These are phyloP conservation scores for Spilosoma lubricipeda DNA, from an alignment of 2,888 invertebrate species.

Conservation along the genomic window DNA sequence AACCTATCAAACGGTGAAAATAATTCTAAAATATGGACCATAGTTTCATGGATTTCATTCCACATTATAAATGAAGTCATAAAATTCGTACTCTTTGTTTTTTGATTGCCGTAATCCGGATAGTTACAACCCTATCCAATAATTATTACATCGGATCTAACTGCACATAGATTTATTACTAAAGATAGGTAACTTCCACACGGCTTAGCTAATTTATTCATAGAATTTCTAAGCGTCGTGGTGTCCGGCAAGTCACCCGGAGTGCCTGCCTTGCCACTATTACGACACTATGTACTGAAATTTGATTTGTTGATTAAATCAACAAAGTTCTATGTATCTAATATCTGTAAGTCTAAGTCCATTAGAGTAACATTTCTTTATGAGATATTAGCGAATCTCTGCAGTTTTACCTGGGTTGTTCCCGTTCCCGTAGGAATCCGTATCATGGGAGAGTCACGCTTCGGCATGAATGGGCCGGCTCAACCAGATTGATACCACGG, in stretches of 20 bases:
- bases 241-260: constrained; percentile 42
- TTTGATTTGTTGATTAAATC: constrained; percentile 68
- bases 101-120: not conserved
- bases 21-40: not conserved
- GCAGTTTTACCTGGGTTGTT: too few species aligned
- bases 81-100: not conserved
- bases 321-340: constrained; percentile 58
- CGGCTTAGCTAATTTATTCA: constrained; percentile 67
- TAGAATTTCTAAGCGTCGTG: constrained; percentile 62
- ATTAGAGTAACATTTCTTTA: too few species aligned
- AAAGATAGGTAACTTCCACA: constrained; percentile 60
- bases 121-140: constrained; percentile 20
- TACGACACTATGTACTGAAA: constrained; percentile 65
- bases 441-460: too few species aligned
- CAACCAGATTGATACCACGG: too few species aligned
- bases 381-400: too few species aligned
- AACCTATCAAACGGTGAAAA: too few species aligned
- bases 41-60: not conserved
- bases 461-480: too few species aligned
- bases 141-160: constrained; percentile 39
- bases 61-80: not conserved
- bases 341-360: not conserved
- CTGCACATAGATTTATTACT: constrained; percentile 49
- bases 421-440: too few species aligned
- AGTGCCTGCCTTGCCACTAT: constrained; percentile 56